phyloP scores from a whole-genome alignment of 2,113 vertebrate species.

The Psittacula cyanocephala region DNA sequence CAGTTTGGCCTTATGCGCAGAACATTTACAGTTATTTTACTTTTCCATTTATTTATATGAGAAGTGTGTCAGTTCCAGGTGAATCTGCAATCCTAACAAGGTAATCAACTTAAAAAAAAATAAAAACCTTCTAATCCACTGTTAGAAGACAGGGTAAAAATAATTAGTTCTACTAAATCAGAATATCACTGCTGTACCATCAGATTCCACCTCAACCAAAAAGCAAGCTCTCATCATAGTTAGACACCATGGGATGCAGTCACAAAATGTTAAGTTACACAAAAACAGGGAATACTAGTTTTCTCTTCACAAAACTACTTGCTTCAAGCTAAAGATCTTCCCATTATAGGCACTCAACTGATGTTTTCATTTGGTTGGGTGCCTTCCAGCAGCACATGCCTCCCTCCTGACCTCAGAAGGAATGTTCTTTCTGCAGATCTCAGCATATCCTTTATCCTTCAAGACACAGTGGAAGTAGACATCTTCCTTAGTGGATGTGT shows the following conservation, averaged over 20 bases:
- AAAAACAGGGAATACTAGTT: neutral
- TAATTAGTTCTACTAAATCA: neutral
- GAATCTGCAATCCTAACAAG: neutral
- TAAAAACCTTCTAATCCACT: neutral
- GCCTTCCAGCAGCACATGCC: neutral
- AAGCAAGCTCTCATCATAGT: neutral
- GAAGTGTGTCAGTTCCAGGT: neutral
- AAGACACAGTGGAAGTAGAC: conserved; percentile 84
- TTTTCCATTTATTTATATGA: neutral
- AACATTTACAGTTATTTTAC: neutral
- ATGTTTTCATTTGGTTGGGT: neutral
- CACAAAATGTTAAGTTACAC: neutral
- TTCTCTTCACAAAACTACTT: neutral
- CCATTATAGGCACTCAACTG: neutral
- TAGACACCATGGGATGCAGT: neutral
- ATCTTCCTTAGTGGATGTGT: conserved; percentile 85
- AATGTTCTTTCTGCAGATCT: conserved; percentile 67
- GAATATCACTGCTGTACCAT: neutral
- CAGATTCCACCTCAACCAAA: neutral
- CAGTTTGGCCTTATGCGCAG: neutral
- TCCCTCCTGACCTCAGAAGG: conserved; percentile 68
- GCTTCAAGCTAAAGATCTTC: neutral
- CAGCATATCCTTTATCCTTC: conserved; percentile 77
- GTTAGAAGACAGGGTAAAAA: neutral
- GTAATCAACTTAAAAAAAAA: neutral